These are phyloP conservation scores for Episyrphus balteatus DNA, from an alignment of 1,140 invertebrate genomes.

Conservation along the genomic window DNA sequence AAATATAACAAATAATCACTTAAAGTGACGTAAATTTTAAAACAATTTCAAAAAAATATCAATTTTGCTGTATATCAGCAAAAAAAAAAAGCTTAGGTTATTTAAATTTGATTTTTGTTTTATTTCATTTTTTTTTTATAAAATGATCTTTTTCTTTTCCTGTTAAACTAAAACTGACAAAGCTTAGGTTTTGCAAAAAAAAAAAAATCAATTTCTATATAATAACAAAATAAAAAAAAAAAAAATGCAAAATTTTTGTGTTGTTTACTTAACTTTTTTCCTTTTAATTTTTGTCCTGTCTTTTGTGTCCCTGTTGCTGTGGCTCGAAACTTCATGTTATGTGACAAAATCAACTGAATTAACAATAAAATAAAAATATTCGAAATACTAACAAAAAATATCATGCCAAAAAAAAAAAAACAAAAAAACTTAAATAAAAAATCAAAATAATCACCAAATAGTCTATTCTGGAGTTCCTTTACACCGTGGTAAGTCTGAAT, in stretches of 20 bases:
- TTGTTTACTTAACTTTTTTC: not conserved
- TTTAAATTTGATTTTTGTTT: not conserved
- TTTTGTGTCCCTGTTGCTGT: slow-evolving; percentile 55
- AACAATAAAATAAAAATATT: slow-evolving; percentile 4
- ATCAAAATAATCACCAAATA: slow-evolving; percentile 42
- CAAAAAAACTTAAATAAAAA: slow-evolving; percentile 22
- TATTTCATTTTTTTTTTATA: not conserved
- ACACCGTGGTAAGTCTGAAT: slow-evolving; percentile 79
- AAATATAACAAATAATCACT: not conserved
- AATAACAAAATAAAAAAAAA: slow-evolving; percentile 8
- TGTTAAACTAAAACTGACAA: slow-evolving; percentile 17
- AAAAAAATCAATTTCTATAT: slow-evolving; percentile 10
- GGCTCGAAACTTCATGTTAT: slow-evolving; percentile 38
- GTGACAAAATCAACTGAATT: not conserved
- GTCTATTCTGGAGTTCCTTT: slow-evolving; percentile 95
- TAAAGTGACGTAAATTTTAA: not conserved
- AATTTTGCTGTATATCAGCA: slow-evolving; percentile 17
- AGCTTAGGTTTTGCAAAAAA: slow-evolving; percentile 20
- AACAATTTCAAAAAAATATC: slow-evolving; percentile 12
- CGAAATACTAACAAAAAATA: slow-evolving; percentile 6
- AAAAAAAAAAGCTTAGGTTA: slow-evolving; percentile 5
- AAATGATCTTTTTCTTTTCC: slow-evolving; percentile 1
- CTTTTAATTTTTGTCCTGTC: slow-evolving; percentile 24
- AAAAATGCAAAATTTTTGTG: slow-evolving; percentile 7
- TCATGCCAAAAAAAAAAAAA: slow-evolving; percentile 9